Conservation (phyloP, 2,888 invertebrate species). For the Caenorhabditis plicata region DNA sequence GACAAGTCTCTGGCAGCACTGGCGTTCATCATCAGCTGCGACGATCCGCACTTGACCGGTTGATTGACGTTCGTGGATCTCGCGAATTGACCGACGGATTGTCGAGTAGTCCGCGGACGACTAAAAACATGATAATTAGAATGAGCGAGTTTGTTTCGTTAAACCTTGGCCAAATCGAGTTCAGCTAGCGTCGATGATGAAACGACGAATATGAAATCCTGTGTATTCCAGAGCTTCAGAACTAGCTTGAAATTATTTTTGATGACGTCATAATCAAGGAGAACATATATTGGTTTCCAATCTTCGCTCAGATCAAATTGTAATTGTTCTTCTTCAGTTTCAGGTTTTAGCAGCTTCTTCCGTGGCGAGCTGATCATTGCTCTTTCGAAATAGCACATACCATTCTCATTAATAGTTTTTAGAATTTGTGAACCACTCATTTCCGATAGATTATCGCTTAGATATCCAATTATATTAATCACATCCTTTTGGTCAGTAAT, state of each 20-base stretch:
- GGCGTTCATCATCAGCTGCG: background rate
- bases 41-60: background rate
- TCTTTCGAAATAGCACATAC: too few relatives aligned
- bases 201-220: conserved; percentile 16
- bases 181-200: conserved; percentile 4
- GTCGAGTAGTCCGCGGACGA: background rate
- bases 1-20: conserved; percentile 9
- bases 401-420: too few relatives aligned
- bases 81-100: conserved; percentile 6
- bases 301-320: too few relatives aligned
- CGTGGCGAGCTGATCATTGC: too few relatives aligned
- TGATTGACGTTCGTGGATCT: conserved; percentile 6
- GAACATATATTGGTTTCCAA: conserved; percentile 19
- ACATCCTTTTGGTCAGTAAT: too few relatives aligned
- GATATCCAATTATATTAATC: too few relatives aligned
- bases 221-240: conserved; percentile 10
- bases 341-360: too few relatives aligned
- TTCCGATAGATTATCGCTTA: too few relatives aligned
- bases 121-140: too few relatives aligned
- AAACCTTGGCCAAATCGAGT: conserved; percentile 12
- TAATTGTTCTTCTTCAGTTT: too few relatives aligned
- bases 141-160: too few relatives aligned
- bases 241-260: background rate
- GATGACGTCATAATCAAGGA: conserved; percentile 9
- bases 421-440: too few relatives aligned